These are phyloP conservation scores for Colius striatus DNA, from an alignment of 2,113 vertebrate genomes.

Conservation along the genomic window DNA sequence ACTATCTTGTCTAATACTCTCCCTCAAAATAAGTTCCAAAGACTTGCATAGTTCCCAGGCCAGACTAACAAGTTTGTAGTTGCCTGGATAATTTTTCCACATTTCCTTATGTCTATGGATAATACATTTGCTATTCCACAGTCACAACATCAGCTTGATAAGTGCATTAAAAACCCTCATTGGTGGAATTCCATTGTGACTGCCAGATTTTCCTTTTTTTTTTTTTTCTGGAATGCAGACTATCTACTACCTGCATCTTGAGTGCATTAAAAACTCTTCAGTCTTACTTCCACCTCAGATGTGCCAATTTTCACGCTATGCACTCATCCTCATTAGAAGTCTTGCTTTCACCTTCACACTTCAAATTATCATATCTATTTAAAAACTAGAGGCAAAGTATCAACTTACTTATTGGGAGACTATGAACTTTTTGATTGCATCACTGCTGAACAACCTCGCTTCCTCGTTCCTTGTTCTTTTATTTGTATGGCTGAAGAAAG, in stretches of 20 bases:
- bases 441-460: background rate
- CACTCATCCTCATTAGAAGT: background rate
- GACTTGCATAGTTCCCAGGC: conserved; percentile 7
- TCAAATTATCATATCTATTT: background rate
- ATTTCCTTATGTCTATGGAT: conserved; percentile 30
- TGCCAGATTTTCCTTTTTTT: background rate
- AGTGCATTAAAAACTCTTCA: conserved; percentile 3
- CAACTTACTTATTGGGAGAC: background rate
- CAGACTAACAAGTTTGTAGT: conserved; percentile 37
- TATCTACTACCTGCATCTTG: conserved; percentile 30
- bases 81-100: conserved; percentile 29
- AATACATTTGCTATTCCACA: conserved; percentile 26
- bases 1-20: conserved; percentile 4
- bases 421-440: conserved; percentile 3
- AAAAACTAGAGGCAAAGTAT: conserved; percentile 9
- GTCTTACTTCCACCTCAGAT: background rate
- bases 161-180: conserved; percentile 27
- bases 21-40: conserved; percentile 30
- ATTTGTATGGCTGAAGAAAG: conserved; percentile 27
- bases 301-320: background rate
- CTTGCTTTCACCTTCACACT: conserved; percentile 9
- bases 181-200: conserved; percentile 21
- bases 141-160: conserved; percentile 48
- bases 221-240: background rate
- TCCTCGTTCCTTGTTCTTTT: conserved; percentile 55